Conservation (phyloP, 2,888 invertebrate species). For the Ptilodon capucinus region DNA sequence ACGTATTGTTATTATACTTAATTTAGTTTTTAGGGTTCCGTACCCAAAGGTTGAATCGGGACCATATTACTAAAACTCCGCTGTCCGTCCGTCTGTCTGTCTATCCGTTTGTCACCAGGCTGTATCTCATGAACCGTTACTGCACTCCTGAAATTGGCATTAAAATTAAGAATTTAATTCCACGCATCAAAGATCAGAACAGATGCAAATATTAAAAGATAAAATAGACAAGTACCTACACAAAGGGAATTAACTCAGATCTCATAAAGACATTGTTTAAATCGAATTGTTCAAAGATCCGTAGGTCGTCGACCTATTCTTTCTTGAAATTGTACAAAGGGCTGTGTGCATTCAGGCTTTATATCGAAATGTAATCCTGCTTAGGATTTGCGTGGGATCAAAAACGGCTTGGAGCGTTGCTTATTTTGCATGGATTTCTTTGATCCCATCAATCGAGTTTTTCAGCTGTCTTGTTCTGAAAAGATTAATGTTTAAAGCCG, state of each 20-base stretch:
- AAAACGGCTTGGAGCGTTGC: background rate
- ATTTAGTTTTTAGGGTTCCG: too few relatives aligned
- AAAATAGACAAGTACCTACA: background rate
- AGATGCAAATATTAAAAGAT: background rate
- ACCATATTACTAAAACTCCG: too few relatives aligned
- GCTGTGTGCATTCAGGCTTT: background rate
- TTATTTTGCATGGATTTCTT: background rate
- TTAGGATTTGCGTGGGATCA: slow-evolving; percentile 1
- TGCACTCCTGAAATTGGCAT: background rate
- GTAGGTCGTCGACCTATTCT: background rate
- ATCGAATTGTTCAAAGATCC: background rate
- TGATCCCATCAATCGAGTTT: background rate
- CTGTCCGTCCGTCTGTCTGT: too few relatives aligned
- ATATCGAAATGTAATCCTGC: background rate
- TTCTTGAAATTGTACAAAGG: slow-evolving; percentile 1
- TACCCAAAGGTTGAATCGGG: too few relatives aligned
- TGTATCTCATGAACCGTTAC: background rate
- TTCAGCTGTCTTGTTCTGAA: background rate
- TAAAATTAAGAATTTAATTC: background rate
- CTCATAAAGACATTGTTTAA: background rate
- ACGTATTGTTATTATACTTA: too few relatives aligned
- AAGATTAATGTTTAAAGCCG: background rate
- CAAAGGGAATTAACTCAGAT: background rate
- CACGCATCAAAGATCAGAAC: background rate
- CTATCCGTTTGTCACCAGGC: too few relatives aligned